Base-by-base conservation (phyloP, 2,113 vertebrate species). In the Rhagologus leucostigma region DNA sequence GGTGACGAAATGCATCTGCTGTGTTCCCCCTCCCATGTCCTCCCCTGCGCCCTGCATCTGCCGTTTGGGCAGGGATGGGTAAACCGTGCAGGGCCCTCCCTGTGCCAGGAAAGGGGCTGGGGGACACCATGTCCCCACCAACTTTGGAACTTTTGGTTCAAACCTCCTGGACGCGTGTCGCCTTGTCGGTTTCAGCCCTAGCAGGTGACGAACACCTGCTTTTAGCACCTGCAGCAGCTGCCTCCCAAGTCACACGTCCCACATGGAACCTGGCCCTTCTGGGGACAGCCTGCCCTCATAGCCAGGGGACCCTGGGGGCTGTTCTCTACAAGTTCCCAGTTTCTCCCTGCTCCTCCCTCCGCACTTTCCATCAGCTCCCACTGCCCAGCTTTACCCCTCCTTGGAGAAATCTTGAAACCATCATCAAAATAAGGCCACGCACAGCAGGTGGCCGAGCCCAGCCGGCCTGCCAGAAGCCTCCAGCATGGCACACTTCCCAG, bases 1-100 rank as follows among this genome's bases (percentile, higher is more conserved):
- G 82, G 41, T 91, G 89, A 93, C 18, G 41, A 92, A 92, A 92
- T 50, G 88, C 89, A 90, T 90, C 86, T 94, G 95, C 86, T 67
- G 46, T 1, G 0, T n/a, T 71, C 70, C 75, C 0, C 3, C 55
- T 57, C 55, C 71, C 4, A 0, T 14, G 84, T n/a, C 69, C 88
- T 95, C 73, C 70, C 74, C 59, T 69, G 73, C 39, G 74, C 71
- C 49, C 56, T 86, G 71, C 56, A 83, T 74, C 49, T 32, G 1
- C 42, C 13, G 0, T 49, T 75, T 74, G 46, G 87, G 35, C 60
- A 91, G 87, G 84, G 92, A 63, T 64, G 49, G 37, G 52, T 2
- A 22, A 92, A 24, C 30, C 35, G 3, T 17, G 8, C 2, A 2
- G 60, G n/a, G 29, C 75, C 27, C 18, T 27, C 17, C 30, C n/a